Conservation (phyloP, 2,888 invertebrate species). For the Autographa pulchrina region DNA sequence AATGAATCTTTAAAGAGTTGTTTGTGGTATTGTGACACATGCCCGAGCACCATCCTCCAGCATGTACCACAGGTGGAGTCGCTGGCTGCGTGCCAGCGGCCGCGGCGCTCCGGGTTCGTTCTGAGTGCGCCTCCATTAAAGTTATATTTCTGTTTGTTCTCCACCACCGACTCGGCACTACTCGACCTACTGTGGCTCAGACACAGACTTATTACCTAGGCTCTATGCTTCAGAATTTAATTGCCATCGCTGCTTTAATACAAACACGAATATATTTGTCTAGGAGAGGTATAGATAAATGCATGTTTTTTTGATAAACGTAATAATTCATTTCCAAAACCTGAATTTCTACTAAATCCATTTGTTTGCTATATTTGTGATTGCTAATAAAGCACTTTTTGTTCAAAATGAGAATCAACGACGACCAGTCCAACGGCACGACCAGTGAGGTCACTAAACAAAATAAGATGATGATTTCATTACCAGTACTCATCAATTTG, state of each 20-base stretch:
- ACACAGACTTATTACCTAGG: slow-evolving; percentile 6
- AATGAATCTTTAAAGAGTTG: no score
- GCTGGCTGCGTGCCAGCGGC: slow-evolving; percentile 33
- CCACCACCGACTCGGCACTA: neutral
- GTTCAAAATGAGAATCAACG: neutral
- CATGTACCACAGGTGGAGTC: neutral
- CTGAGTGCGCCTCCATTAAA: slow-evolving; percentile 7
- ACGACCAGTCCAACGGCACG: neutral
- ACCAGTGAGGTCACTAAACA: slow-evolving; percentile 1
- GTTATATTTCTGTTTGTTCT: slow-evolving; percentile 22
- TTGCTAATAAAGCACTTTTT: neutral
- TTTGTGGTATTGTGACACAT: no score
- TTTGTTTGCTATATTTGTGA: neutral
- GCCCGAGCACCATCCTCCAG: no score
- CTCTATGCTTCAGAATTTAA: neutral
- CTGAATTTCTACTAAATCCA: neutral
- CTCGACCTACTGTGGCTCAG: slow-evolving; percentile 7
- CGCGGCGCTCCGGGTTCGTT: neutral
- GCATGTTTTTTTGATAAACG: neutral
- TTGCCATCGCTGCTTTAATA: neutral
- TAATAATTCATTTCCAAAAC: neutral
- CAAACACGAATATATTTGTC: neutral
- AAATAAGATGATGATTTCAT: slow-evolving; percentile 7
- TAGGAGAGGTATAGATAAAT: neutral
- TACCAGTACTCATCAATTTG: neutral